Evolutionary conservation across 2,113 vertebrate genomes (phyloP).

Genomic region (Progne subis): DNA sequence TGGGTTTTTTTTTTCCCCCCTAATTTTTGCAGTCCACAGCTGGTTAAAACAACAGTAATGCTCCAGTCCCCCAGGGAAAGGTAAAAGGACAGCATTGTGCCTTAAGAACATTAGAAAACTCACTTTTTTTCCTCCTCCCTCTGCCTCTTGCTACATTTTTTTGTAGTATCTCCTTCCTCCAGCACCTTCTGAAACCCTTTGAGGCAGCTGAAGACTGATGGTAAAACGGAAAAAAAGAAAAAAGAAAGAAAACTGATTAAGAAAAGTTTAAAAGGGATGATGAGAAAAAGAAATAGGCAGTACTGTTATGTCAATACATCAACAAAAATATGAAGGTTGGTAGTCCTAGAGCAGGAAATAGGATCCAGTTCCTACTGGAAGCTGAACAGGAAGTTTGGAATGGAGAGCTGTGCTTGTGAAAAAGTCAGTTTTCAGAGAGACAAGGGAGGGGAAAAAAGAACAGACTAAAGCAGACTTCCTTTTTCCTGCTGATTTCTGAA

Average conservation of each 20-base stretch:
- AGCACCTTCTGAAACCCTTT: background rate
- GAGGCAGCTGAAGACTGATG: background rate
- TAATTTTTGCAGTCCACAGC: background rate
- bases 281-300: background rate
- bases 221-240: background rate
- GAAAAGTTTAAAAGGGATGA: background rate
- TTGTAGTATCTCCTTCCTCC: background rate
- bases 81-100: background rate
- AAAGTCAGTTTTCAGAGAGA: background rate
- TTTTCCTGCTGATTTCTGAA: background rate
- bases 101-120: background rate
- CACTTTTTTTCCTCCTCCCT: background rate
- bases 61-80: background rate
- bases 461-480: background rate
- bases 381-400: background rate
- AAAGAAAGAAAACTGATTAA: background rate
- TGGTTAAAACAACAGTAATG: background rate
- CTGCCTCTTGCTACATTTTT: background rate
- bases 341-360: background rate
- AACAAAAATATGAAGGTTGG: background rate
- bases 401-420: background rate
- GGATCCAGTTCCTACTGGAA: background rate
- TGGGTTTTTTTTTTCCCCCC: too few relatives aligned
- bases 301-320: background rate
- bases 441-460: background rate